Evolutionary conservation across 2,888 invertebrate species (phyloP).

Genomic region (Nephrotoma guestfalica): DNA sequence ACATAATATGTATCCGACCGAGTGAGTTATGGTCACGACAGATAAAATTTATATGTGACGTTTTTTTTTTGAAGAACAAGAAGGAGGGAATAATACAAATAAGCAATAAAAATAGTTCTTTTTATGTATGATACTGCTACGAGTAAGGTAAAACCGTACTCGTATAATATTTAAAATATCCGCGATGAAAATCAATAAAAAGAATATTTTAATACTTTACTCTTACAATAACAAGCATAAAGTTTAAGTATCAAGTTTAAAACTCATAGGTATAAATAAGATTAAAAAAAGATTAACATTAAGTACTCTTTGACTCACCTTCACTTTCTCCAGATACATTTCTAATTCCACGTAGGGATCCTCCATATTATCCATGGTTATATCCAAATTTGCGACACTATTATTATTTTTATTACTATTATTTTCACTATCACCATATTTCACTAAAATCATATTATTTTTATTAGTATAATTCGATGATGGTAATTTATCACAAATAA

Average conservation of each 20-base stretch:
- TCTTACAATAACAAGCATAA: neutral
- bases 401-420: conserved; percentile 3
- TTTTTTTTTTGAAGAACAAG: neutral
- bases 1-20: conserved; percentile 1
- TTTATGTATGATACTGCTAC: neutral
- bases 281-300: neutral
- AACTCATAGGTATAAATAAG: neutral
- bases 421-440: conserved; percentile 4
- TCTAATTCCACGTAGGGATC: conserved; percentile 29
- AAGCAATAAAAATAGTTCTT: neutral
- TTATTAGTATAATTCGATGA: neutral
- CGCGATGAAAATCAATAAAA: neutral
- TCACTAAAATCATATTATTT: neutral
- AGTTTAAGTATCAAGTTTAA: neutral
- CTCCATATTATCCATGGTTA: conserved; percentile 14
- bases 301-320: conserved; percentile 21
- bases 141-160: neutral
- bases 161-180: neutral
- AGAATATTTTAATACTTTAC: neutral
- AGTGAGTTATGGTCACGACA: conserved; percentile 3
- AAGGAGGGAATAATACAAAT: neutral
- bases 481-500: neutral
- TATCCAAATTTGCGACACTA: neutral
- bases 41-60: conserved; percentile 1
- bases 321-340: conserved; percentile 30